phyloP scores from a whole-genome alignment of 1,140 invertebrate species.

The Pseudachorutes palmiensis region DNA sequence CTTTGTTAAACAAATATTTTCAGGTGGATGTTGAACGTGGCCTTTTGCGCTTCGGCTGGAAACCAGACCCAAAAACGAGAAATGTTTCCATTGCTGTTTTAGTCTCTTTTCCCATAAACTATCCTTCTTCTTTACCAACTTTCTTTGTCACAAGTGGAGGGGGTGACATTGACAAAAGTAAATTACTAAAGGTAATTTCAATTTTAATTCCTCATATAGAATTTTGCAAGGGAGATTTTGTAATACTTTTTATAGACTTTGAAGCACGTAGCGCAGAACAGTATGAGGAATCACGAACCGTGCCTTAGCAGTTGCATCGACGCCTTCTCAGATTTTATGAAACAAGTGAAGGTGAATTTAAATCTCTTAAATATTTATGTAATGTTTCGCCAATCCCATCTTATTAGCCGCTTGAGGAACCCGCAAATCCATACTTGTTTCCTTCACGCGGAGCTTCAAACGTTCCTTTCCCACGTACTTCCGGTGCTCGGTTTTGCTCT shows the following conservation, averaged over 20 bases:
- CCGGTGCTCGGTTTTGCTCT: constrained; percentile 84
- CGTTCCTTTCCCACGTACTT: constrained; percentile 88
- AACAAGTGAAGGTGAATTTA: constrained; percentile 40
- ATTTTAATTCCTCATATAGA: too few species aligned
- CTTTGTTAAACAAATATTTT: neutral
- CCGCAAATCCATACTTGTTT: constrained; percentile 25
- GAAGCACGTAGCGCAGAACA: constrained; percentile 61
- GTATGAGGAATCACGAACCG: constrained; percentile 65
- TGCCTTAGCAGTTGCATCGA: constrained; percentile 72
- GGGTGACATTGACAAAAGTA: constrained; percentile 34
- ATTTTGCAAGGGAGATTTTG: too few species aligned
- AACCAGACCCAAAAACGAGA: constrained; percentile 28
- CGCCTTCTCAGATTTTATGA: constrained; percentile 60
- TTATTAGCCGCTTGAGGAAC: constrained; percentile 21
- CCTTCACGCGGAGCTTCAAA: constrained; percentile 47
- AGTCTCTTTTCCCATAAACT: constrained; percentile 68
- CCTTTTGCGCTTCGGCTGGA: constrained; percentile 35
- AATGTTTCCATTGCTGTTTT: constrained; percentile 57
- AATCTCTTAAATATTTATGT: neutral
- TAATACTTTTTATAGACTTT: constrained; percentile 47
- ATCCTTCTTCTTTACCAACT: constrained; percentile 64
- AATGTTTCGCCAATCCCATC: neutral
- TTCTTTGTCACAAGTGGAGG: constrained; percentile 49
- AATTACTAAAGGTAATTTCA: constrained; percentile 52
- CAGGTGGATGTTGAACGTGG: constrained; percentile 32